Evolutionary conservation across 2,797 vertebrate species (phyloP).

Genomic region (Anguilla anguilla): DNA sequence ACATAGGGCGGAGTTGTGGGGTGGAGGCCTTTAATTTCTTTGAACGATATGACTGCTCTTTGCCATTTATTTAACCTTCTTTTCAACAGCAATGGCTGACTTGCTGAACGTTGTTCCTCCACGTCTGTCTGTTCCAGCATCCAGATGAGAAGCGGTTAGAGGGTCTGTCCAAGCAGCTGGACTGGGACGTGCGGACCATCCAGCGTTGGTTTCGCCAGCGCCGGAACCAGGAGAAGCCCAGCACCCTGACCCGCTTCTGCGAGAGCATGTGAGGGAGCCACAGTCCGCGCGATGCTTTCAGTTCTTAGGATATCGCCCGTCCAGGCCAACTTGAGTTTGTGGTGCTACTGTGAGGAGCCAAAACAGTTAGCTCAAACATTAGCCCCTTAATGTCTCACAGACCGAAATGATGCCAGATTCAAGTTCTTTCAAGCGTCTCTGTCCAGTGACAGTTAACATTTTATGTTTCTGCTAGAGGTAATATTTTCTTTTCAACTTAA

Average conservation of each 20-base stretch:
- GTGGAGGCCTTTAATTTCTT: not conserved
- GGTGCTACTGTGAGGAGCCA: not conserved
- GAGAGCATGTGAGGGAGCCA: conserved; percentile 91
- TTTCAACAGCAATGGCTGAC: not conserved
- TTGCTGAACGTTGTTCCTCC: not conserved
- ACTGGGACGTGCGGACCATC: conserved; percentile 97
- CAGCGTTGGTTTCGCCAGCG: conserved; percentile 97
- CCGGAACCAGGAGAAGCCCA: conserved; percentile 97
- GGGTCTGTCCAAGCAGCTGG: conserved; percentile 96
- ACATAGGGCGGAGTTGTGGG: not conserved
- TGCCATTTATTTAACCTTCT: not conserved
- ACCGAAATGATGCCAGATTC: not conserved
- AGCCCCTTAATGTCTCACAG: not conserved
- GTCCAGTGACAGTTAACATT: conserved; percentile 4
- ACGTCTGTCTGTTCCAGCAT: conserved; percentile 72
- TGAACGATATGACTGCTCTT: not conserved
- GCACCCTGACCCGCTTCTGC: conserved; percentile 91
- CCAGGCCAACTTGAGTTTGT: not conserved
- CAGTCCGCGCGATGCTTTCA: not conserved
- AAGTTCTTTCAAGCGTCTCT: not conserved
- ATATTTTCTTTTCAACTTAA: not conserved
- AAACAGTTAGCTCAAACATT: not conserved
- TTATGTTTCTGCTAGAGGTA: not conserved
- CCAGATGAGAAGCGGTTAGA: conserved; percentile 97
- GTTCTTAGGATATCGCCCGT: not conserved